These are phyloP conservation scores for Clangula hyemalis DNA, from an alignment of 2,797 vertebrate genomes.

Conservation along the genomic window DNA sequence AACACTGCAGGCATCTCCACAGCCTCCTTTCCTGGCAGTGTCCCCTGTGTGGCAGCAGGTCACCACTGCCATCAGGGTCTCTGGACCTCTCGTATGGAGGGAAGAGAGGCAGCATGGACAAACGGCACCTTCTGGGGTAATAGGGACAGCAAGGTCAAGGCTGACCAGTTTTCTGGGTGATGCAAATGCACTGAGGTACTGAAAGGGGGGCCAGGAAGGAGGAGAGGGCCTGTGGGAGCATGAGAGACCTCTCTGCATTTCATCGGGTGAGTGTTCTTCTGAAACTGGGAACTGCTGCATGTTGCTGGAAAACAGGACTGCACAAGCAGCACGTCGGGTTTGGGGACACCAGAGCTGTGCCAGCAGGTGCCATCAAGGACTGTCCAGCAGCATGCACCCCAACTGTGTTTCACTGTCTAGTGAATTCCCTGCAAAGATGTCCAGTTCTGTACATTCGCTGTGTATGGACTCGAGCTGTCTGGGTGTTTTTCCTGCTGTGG, in stretches of 20 bases:
- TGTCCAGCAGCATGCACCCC: not conserved
- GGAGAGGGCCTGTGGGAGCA: not conserved
- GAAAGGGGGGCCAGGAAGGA: not conserved
- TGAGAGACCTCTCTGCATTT: not conserved
- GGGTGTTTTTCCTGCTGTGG: rapidly evolving
- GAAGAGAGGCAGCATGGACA: not conserved
- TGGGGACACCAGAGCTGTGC: rapidly evolving
- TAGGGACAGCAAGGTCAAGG: not conserved
- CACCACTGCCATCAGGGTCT: not conserved
- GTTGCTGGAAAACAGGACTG: not conserved
- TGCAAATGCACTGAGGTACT: too few species aligned
- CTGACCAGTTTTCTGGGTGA: not conserved
- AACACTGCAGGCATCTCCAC: not conserved
- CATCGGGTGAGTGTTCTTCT: not conserved
- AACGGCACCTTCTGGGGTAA: not conserved
- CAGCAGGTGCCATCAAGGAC: not conserved
- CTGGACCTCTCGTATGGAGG: rapidly evolving
- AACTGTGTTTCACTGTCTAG: not conserved
- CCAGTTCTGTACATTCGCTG: rapidly evolving
- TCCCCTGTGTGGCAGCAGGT: not conserved
- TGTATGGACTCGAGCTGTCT: not conserved
- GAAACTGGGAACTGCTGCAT: not conserved
- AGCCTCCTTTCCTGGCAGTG: not conserved
- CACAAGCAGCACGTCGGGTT: not conserved
- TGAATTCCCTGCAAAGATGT: not conserved